Evolutionary conservation across 2,797 vertebrate genomes (phyloP), one percentile per base, ranked within the genome.

Genomic region (Valencia hispanica): DNA sequence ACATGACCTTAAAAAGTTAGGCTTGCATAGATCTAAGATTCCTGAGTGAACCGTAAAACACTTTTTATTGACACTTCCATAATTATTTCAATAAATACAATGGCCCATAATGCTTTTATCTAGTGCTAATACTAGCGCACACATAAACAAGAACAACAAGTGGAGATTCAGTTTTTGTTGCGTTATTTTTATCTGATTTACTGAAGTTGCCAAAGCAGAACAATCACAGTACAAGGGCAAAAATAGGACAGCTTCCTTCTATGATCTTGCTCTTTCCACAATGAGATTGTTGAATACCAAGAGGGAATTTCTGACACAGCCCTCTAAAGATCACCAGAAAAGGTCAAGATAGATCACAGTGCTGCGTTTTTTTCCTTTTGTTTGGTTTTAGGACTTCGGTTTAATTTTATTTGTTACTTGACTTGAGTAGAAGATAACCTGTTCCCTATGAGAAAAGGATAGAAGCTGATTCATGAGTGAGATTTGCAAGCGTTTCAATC

Each of bases 251-350:
- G 5, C 65, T 14, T 43, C 12, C 65, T 68, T n/a, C 36, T 43
- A 25, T 45, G 39, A 43, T 68, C 12, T 68, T 45, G 25, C 7
- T 45, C 65, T 43, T 43, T 68, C 39, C 39, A 43, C 65, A 68
- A 27, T 27, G 25, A 68, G 39, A 45, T 66, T 66, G 34, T 41
- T 8, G 39, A 27, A 68, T 27, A 68, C 22, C 65, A 43, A 43
- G 6, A 68, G 39, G 39, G 25, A 41, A 68, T 68, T 68, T 68
- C 65, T 68, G 25, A 68, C 39, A 27, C 5, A 41, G 14, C 25
- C 65, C 15, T 68, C 22, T 25, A 66, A 66, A 43, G 63, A 66
- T 41, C 39, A 68, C 39, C n/a, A 27, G 65, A 45, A 68, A 68
- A 68, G 65, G 39, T 68, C 39, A 68, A 43, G 65, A 43, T 25